Percentiles rank a stretch among this genome's conserved stretches.
phyloP scores from a whole-genome alignment of 2,113 vertebrate species.

The Capra hircus region DNA sequence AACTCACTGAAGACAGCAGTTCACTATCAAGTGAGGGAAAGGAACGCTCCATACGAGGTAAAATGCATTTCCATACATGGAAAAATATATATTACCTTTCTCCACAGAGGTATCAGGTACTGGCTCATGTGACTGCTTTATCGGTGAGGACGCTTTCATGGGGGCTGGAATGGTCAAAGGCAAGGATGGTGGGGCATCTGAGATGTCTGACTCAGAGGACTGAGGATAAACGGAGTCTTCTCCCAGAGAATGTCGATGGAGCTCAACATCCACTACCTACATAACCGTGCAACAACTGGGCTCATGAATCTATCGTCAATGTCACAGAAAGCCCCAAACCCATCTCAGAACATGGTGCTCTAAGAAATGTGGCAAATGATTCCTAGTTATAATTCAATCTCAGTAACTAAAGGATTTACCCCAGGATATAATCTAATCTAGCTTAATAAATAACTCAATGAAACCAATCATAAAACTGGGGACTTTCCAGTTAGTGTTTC shows the following conservation, averaged over 20 bases:
- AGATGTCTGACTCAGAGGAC: slow-evolving; percentile 80
- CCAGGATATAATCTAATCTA: background rate
- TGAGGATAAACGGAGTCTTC: slow-evolving; percentile 88
- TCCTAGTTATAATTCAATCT: background rate
- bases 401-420: background rate
- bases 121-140: slow-evolving; percentile 82
- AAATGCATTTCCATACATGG: background rate
- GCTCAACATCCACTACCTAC: slow-evolving; percentile 97
- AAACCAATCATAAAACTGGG: background rate
- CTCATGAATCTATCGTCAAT: background rate
- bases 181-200: slow-evolving; percentile 76
- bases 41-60: background rate
- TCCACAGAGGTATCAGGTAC: slow-evolving; percentile 78
- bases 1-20: background rate
- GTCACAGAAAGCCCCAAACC: background rate
- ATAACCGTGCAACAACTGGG: slow-evolving; percentile 19
- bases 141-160: slow-evolving; percentile 84
- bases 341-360: background rate
- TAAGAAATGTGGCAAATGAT: background rate
- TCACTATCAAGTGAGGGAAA: slow-evolving; percentile 1
- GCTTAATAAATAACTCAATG: background rate
- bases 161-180: slow-evolving; percentile 81
- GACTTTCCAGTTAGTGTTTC: background rate
- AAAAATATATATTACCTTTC: slow-evolving; percentile 85
- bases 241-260: slow-evolving; percentile 91